Percentiles rank a stretch among this genome's conserved stretches.
phyloP scores from a whole-genome alignment of 2,888 invertebrate species.

The Dione juno region DNA sequence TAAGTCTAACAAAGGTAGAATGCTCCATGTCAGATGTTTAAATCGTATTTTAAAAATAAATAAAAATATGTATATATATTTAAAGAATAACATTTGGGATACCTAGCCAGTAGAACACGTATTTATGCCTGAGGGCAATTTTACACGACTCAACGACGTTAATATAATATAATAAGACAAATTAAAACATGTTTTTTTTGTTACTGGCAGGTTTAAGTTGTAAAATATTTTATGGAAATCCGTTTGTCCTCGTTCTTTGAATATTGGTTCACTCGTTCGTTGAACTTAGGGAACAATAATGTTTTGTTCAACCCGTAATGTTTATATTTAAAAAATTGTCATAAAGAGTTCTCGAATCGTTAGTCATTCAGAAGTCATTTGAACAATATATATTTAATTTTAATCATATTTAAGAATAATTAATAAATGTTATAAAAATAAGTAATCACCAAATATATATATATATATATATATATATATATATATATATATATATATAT shows the following conservation, averaged over 20 bases:
- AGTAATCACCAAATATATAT: no score
- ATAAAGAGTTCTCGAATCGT: background rate
- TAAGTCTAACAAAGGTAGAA: no score
- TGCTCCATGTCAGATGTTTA: no score
- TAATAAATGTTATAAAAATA: no score
- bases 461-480: no score
- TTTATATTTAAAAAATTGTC: background rate
- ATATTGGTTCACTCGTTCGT: background rate
- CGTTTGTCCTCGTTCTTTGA: background rate
- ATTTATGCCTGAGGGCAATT: background rate
- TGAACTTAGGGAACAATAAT: slow-evolving; percentile 4
- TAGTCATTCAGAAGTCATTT: background rate
- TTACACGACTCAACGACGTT: background rate
- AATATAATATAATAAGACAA: background rate
- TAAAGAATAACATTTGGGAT: no score
- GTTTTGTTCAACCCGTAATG: background rate
- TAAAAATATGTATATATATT: no score
- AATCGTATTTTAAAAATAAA: no score
- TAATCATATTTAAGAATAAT: no score
- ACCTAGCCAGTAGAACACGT: background rate
- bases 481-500: no score
- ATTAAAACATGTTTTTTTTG: background rate
- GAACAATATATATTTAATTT: no score
- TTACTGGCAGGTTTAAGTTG: background rate
- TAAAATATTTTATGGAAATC: background rate